Conservation (phyloP, 1,140 invertebrate species). For the Hycleus cichorii region DNA sequence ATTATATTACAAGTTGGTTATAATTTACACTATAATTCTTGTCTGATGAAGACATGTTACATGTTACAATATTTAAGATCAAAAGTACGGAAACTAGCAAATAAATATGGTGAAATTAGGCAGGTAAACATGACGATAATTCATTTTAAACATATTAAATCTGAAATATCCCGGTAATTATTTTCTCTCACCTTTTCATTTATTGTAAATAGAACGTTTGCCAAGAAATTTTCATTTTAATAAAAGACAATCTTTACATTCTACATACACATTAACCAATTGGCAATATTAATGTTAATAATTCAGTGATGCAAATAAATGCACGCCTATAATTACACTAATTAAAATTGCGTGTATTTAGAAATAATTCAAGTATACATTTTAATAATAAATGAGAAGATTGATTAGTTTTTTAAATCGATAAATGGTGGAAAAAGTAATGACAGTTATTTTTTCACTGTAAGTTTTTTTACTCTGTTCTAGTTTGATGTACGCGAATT, state of each 20-base stretch:
- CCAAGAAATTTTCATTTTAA: constrained; percentile 2
- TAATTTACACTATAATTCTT: constrained; percentile 1
- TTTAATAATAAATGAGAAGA: background rate
- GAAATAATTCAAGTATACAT: constrained; percentile 12
- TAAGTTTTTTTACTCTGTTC: constrained; percentile 1
- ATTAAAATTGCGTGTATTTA: constrained; percentile 14
- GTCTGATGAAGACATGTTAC: constrained; percentile 3
- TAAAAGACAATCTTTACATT: constrained; percentile 1
- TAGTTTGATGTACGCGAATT: constrained; percentile 13
- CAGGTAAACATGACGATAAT: constrained; percentile 10
- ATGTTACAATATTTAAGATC: background rate
- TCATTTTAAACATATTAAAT: constrained; percentile 6
- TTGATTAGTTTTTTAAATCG: background rate
- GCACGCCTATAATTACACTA: constrained; percentile 10
- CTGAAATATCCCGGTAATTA: background rate
- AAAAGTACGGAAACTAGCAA: constrained; percentile 1
- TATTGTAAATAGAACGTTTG: constrained; percentile 1
- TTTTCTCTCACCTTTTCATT: constrained; percentile 9
- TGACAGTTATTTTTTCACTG: no score
- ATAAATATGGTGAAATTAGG: constrained; percentile 8
- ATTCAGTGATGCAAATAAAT: constrained; percentile 11
- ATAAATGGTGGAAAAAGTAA: background rate
- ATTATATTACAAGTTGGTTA: background rate
- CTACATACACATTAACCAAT: constrained; percentile 1
- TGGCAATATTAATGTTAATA: constrained; percentile 3